Evolutionary conservation across 2,797 vertebrate genomes (phyloP), one percentile per base, ranked within the genome.

Genomic region (Esox masquinongy): DNA sequence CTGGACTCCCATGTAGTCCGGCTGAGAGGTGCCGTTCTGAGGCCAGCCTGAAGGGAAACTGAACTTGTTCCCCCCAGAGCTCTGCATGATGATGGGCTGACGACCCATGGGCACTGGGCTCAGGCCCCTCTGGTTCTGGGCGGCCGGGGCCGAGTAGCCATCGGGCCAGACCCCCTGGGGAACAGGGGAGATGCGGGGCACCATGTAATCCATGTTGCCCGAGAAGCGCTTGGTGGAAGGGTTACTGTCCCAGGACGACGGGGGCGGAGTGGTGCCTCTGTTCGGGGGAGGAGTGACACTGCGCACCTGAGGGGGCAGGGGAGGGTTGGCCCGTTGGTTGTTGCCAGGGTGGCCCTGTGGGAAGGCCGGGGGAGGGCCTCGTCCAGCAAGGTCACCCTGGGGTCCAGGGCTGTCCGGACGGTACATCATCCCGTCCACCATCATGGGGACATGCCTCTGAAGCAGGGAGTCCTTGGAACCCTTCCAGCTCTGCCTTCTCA

Each of bases 21-120:
- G 73, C 80, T 97, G 97, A 75, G 95, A 83, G 59, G 80, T 94
- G 72, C 96, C 95, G 2, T 97, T 98, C 79, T 95, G 97, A 81
- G 95, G 84, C 95, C 98, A 96, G 84, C 91, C 93, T 1, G 96
- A 78, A 1, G 96, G 91, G 84, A 96, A 98, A 81, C 83, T 95
- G 79, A 96, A 98, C 85, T 98, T 99, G 83, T 83, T 97, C 19
- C 91, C 94, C n/a, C 92, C 93, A 11, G 96, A 93, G 80, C 89
- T 95, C 87, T 96, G 97, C 97, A 98, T 99, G 86, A 98, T 97
- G 86, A 99, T 98, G 24, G 97, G 96, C 79, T 97, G 97, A 77
- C 97, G 96, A 76, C 95, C 95, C 84, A 97, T 83, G 3, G 96
- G 95, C 72, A 95, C 95, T 2, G 96, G 91, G 73, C 92, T 97